Percentiles rank a stretch among this genome's conserved stretches.
Evolutionary conservation across 2,888 invertebrate genomes (phyloP).

Genomic region (Melinopterus prodromus): DNA sequence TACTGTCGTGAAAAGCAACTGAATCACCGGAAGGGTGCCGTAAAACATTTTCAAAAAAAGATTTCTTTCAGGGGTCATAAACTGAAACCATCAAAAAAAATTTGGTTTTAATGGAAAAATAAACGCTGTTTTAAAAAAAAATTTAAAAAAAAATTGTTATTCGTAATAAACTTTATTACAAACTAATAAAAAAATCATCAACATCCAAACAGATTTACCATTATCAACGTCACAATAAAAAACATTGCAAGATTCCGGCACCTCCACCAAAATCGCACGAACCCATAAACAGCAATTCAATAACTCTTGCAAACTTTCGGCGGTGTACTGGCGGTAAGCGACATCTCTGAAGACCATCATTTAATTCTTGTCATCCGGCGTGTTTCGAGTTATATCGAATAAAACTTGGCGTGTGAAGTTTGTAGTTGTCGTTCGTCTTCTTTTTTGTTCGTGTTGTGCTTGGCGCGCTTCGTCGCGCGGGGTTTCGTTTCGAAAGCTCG

Average conservation of each 20-base stretch:
- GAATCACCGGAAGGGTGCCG: too few relatives aligned
- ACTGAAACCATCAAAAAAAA: too few relatives aligned
- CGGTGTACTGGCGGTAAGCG: not conserved
- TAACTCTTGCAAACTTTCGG: slow-evolving; percentile 30
- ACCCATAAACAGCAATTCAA: slow-evolving; percentile 17
- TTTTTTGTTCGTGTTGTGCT: not conserved
- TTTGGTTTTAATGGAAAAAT: too few relatives aligned
- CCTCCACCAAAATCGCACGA: not conserved
- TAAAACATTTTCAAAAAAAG: too few relatives aligned
- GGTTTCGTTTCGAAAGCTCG: slow-evolving; percentile 1
- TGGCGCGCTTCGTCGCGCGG: not conserved
- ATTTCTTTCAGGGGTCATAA: too few relatives aligned
- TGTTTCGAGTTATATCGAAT: slow-evolving; percentile 15
- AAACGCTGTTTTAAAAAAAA: too few relatives aligned
- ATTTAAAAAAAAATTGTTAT: too few relatives aligned
- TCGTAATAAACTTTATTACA: too few relatives aligned
- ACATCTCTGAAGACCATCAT: slow-evolving; percentile 12
- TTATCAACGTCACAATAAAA: too few relatives aligned
- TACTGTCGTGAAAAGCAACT: too few relatives aligned
- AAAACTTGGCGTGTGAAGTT: slow-evolving; percentile 20
- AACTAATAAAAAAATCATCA: too few relatives aligned
- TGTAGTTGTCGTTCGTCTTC: slow-evolving; percentile 10
- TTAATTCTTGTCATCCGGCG: slow-evolving; percentile 22
- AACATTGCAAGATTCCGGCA: not conserved
- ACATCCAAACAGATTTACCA: too few relatives aligned